phyloP scores from a whole-genome alignment of 2,888 invertebrate genomes.

The Caenorhabditis plicata region DNA sequence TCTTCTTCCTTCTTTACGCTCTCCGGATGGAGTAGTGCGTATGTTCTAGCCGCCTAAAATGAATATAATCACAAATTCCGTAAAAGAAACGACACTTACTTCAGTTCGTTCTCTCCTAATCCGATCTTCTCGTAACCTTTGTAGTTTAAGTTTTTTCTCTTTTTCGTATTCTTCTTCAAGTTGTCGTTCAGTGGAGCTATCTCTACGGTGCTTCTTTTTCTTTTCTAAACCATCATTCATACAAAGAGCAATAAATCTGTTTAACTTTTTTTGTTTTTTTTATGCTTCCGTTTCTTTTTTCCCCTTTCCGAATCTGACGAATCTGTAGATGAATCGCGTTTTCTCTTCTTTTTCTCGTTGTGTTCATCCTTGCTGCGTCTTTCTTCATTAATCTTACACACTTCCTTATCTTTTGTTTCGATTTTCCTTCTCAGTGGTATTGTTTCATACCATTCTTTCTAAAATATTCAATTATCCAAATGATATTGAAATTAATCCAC shows the following conservation, averaged over 20 bases:
- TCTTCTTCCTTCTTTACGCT: slow-evolving; percentile 68
- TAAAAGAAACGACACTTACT: too few relatives aligned
- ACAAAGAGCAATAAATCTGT: background rate
- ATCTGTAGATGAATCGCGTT: background rate
- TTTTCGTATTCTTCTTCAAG: slow-evolving; percentile 31
- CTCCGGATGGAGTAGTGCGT: slow-evolving; percentile 74
- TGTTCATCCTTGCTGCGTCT: slow-evolving; percentile 1
- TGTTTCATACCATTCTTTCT: slow-evolving; percentile 83
- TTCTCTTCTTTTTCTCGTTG: slow-evolving; percentile 4
- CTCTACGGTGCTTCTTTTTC: slow-evolving; percentile 7
- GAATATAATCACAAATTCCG: too few relatives aligned
- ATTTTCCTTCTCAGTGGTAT: slow-evolving; percentile 68
- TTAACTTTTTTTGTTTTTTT: slow-evolving; percentile 32
- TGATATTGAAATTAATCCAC: background rate
- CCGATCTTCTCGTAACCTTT: slow-evolving; percentile 76
- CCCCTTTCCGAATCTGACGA: slow-evolving; percentile 1
- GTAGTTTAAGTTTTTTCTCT: slow-evolving; percentile 60
- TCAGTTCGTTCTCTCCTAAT: slow-evolving; percentile 81
- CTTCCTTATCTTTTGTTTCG: slow-evolving; percentile 22
- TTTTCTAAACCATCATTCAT: background rate
- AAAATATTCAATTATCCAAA: background rate
- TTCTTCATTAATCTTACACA: slow-evolving; percentile 8
- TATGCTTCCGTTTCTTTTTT: slow-evolving; percentile 24
- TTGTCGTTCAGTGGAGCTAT: slow-evolving; percentile 19
- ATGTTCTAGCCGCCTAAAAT: slow-evolving; percentile 13